These are phyloP conservation scores for Drosophila robusta DNA, from an alignment of 2,888 invertebrate genomes.

Conservation along the genomic window DNA sequence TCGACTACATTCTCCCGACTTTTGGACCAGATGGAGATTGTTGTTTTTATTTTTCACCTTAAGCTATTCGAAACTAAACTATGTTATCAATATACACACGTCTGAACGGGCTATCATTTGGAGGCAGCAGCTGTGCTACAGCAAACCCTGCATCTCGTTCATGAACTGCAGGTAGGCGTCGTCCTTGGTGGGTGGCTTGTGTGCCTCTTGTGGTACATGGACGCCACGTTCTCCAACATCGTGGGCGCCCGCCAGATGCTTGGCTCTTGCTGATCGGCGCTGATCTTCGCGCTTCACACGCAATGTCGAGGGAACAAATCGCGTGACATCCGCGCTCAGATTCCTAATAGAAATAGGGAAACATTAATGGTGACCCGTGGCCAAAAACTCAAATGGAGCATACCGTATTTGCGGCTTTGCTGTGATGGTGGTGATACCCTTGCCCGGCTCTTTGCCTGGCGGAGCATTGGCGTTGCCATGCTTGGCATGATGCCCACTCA, in stretches of 20 bases:
- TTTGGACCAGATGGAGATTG: conserved; percentile 1
- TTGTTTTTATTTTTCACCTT: neutral
- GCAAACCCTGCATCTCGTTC: conserved; percentile 98
- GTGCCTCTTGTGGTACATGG: conserved; percentile 75
- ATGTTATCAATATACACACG: conserved; percentile 30
- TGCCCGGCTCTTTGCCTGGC: conserved; percentile 87
- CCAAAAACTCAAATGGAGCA: neutral
- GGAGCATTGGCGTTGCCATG: conserved; percentile 81
- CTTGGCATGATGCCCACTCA: conserved; percentile 87
- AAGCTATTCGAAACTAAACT: conserved; percentile 26
- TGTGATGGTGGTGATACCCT: conserved; percentile 93
- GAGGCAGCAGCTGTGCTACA: conserved; percentile 86
- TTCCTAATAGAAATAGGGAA: conserved; percentile 85
- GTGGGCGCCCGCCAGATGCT: conserved; percentile 85
- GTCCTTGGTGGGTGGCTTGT: conserved; percentile 91
- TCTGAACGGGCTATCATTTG: neutral
- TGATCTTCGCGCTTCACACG: conserved; percentile 95
- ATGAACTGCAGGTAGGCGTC: conserved; percentile 99
- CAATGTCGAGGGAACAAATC: conserved; percentile 97
- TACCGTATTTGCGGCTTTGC: conserved; percentile 97
- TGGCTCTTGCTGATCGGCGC: conserved; percentile 85
- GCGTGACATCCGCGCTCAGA: conserved; percentile 96
- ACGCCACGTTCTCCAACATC: conserved; percentile 72
- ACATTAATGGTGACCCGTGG: neutral
- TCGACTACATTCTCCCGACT: neutral